These are phyloP conservation scores for Cassiopea andromeda DNA, from an alignment of 30 jellyfish, hydroid and myxozoan species.

Conservation along the genomic window DNA sequence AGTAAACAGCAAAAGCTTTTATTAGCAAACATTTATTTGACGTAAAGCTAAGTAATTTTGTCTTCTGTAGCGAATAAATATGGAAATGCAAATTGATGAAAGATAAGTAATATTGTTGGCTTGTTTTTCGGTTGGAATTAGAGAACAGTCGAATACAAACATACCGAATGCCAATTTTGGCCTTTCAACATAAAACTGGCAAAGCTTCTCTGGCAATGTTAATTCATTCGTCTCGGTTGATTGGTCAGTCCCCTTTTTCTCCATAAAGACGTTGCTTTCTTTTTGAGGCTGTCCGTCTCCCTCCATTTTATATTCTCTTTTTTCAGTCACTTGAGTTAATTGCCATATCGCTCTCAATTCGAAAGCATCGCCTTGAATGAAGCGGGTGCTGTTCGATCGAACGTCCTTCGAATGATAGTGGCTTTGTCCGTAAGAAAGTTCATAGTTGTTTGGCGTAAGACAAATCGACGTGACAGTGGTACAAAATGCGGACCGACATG, in stretches of 20 bases:
- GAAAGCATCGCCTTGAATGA: not conserved
- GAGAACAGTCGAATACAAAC: not conserved
- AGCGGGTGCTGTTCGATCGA: constrained; percentile 18
- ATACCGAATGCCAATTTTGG: constrained; percentile 91
- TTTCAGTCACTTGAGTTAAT: constrained; percentile 7
- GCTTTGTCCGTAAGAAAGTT: constrained; percentile 41
- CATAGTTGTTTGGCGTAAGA: not conserved
- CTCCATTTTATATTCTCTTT: constrained; percentile 1
- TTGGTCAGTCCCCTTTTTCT: constrained; percentile 15
- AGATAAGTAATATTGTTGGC: too few relatives aligned
- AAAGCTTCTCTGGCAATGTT: constrained; percentile 68
- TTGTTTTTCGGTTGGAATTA: too few relatives aligned
- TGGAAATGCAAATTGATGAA: too few relatives aligned
- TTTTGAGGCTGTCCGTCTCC: constrained; percentile 13
- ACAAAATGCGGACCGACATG: constrained; percentile 4
- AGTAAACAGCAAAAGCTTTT: too few relatives aligned
- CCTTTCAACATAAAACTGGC: constrained; percentile 79
- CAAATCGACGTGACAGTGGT: not conserved
- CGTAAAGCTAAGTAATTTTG: too few relatives aligned
- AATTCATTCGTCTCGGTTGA: constrained; percentile 19
- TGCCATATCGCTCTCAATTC: constrained; percentile 13
- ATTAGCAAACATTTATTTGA: too few relatives aligned
- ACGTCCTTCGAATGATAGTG: constrained; percentile 9
- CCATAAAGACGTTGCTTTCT: constrained; percentile 20
- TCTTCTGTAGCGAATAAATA: too few relatives aligned